Conservation (phyloP, 2,113 vertebrate species). For the Lepidothrix coronata region DNA sequence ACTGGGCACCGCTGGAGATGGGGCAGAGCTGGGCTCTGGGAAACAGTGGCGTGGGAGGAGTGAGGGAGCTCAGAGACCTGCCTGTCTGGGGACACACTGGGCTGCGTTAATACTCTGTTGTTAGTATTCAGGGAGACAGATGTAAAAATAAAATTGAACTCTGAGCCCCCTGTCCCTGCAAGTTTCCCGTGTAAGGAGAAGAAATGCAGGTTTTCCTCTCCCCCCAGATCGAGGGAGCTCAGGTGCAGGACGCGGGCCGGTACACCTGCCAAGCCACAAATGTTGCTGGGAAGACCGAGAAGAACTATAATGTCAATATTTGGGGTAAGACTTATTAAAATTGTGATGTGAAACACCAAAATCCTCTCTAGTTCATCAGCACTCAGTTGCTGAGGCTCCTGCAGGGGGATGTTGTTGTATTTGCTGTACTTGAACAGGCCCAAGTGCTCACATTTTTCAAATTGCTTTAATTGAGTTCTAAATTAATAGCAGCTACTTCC, state of each 20-base stretch:
- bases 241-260: slow-evolving; percentile 89
- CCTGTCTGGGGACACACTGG: not conserved
- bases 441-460: not conserved
- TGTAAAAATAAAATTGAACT: not conserved
- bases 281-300: slow-evolving; percentile 92
- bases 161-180: not conserved
- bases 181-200: not conserved
- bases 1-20: rapidly evolving
- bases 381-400: not conserved
- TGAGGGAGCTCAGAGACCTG: not conserved
- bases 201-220: not conserved
- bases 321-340: slow-evolving; percentile 82
- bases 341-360: not conserved
- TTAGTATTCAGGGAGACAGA: not conserved
- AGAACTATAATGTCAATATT: slow-evolving; percentile 94
- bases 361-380: not conserved
- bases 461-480: not conserved
- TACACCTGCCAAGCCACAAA: slow-evolving; percentile 96
- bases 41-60: not conserved
- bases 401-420: not conserved
- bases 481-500: not conserved
- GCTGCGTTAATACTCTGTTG: not conserved
- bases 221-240: slow-evolving; percentile 83
- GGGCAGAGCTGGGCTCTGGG: not conserved
- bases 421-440: not conserved